Evolutionary conservation across 1,140 invertebrate species (phyloP).

Genomic region (Drosophila micromelanica): DNA sequence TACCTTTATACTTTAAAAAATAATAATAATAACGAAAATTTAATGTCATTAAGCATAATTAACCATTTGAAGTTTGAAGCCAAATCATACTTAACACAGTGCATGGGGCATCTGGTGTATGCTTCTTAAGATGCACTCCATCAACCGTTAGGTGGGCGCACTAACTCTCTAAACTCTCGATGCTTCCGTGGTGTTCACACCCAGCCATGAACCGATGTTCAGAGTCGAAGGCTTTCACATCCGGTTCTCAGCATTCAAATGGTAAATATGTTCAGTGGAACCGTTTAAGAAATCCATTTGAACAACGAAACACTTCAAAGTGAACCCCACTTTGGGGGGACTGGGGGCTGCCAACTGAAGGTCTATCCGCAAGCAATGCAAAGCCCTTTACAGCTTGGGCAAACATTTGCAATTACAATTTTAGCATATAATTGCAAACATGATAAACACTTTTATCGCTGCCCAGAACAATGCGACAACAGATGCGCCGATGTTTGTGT

Average conservation of each 20-base stretch:
- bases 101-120: background rate
- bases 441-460: constrained; percentile 82
- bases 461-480: constrained; percentile 48
- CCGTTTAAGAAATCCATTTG: constrained; percentile 82
- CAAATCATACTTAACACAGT: background rate
- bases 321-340: constrained; percentile 50
- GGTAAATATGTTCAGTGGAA: constrained; percentile 72
- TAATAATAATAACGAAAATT: no score
- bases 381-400: constrained; percentile 73
- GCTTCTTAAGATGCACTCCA: constrained; percentile 7
- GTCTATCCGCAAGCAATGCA: constrained; percentile 62
- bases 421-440: constrained; percentile 83
- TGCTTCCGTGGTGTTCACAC: constrained; percentile 37
- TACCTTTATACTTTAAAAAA: no score
- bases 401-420: constrained; percentile 83
- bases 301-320: constrained; percentile 81
- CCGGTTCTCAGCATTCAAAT: constrained; percentile 68
- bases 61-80: background rate
- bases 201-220: constrained; percentile 46
- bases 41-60: no score
- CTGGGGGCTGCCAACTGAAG: background rate
- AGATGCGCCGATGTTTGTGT: constrained; percentile 25
- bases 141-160: constrained; percentile 18
- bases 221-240: constrained; percentile 57
- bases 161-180: constrained; percentile 3